Evolutionary conservation across 2,113 vertebrate genomes (phyloP).

Genomic region (Gobio gobio): DNA sequence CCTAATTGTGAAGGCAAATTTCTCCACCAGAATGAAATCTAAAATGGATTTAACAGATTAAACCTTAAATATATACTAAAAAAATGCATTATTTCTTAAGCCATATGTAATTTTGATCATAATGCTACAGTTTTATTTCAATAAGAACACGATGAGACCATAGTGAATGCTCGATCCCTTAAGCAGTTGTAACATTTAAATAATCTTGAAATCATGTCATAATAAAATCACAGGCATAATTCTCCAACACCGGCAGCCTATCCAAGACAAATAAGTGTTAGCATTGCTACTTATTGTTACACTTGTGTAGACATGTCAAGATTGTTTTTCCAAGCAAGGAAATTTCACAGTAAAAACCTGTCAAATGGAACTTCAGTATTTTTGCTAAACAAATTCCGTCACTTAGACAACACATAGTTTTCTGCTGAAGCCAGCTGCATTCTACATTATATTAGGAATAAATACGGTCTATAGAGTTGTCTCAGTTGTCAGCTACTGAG

Average conservation of each 20-base stretch:
- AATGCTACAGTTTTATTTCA: constrained; percentile 37
- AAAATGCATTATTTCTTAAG: background rate
- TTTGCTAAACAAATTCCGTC: constrained; percentile 35
- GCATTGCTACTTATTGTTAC: constrained; percentile 25
- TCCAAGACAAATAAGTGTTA: constrained; percentile 18
- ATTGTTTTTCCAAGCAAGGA: constrained; percentile 20
- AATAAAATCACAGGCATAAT: constrained; percentile 34
- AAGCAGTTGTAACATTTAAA: constrained; percentile 16
- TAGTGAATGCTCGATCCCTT: background rate
- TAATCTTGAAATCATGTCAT: constrained; percentile 39
- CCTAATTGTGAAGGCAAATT: constrained; percentile 43
- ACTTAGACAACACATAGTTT: constrained; percentile 11
- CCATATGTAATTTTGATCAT: constrained; percentile 12
- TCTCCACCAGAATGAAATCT: constrained; percentile 36
- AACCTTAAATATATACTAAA: constrained; percentile 33
- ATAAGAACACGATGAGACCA: constrained; percentile 28
- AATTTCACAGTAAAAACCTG: constrained; percentile 20
- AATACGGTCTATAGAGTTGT: background rate
- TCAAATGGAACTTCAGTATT: constrained; percentile 28
- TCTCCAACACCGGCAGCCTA: background rate
- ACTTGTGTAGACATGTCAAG: constrained; percentile 36
- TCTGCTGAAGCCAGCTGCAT: constrained; percentile 17
- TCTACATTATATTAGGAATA: background rate
- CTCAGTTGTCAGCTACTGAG: background rate
- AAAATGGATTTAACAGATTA: constrained; percentile 25